Percentiles rank a stretch among this genome's conserved stretches.
phyloP scores from a whole-genome alignment of 2,113 vertebrate species.

The Podocnemis expansa region DNA sequence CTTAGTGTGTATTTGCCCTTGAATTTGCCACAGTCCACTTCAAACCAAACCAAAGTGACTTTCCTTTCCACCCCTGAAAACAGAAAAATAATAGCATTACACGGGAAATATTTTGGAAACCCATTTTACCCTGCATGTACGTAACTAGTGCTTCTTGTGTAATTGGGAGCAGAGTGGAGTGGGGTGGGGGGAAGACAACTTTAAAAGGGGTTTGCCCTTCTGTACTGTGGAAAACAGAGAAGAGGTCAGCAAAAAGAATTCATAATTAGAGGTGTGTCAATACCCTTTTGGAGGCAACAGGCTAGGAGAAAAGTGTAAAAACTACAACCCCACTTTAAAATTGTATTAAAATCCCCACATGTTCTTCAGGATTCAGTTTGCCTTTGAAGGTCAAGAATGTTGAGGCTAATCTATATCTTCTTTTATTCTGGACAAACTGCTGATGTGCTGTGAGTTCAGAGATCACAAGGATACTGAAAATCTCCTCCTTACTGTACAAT shows the following conservation, averaged over 20 bases:
- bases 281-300: background rate
- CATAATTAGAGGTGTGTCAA: background rate
- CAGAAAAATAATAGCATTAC: background rate
- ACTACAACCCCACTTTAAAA: no score
- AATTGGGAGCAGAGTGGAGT: background rate
- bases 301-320: background rate
- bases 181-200: background rate
- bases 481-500: background rate
- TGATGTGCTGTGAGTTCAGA: background rate
- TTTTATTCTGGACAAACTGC: background rate
- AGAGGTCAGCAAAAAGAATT: background rate
- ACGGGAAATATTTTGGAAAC: background rate
- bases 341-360: background rate
- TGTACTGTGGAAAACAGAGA: background rate
- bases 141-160: background rate
- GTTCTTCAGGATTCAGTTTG: background rate
- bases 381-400: background rate
- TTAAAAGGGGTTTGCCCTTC: background rate
- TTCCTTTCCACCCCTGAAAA: background rate
- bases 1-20: background rate
- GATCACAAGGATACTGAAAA: background rate
- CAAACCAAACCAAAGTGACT: constrained; percentile 5
- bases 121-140: background rate
- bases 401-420: background rate
- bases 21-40: constrained; percentile 11